A percentile compares a stretch with the other conserved stretches of the same genome.
These are phyloP conservation scores for Caenorhabditis sp. DNA, from an alignment of 2,888 invertebrate species.

Conservation along the genomic window DNA sequence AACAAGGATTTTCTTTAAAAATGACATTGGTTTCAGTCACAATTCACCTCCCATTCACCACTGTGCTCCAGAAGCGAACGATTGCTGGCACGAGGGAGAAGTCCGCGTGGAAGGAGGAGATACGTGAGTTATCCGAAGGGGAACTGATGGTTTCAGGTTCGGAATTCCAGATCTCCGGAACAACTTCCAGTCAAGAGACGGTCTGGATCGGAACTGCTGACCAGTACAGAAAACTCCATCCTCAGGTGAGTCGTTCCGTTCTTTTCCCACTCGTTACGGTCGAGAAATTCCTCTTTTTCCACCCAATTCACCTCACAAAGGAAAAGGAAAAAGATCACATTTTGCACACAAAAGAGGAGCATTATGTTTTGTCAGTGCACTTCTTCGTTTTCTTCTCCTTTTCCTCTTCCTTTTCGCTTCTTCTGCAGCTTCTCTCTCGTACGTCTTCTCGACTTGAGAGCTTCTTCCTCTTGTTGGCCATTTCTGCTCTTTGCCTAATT, in stretches of 20 bases:
- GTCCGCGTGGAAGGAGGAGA: conserved; percentile 55
- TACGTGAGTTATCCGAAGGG: conserved; percentile 33
- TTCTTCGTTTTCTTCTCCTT: conserved; percentile 18
- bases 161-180: conserved; percentile 64
- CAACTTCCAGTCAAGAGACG: conserved; percentile 76
- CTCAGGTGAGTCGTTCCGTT: conserved; percentile 73
- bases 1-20: not conserved
- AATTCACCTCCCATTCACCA: conserved; percentile 76
- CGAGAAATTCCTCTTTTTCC: conserved; percentile 12
- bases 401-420: conserved; percentile 13
- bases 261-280: not conserved
- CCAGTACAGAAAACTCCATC: conserved; percentile 78
- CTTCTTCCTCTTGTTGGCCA: conserved; percentile 15
- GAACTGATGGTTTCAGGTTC: not conserved
- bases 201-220: conserved; percentile 81
- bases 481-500: conserved; percentile 33
- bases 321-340: not conserved
- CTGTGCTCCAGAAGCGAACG: conserved; percentile 81
- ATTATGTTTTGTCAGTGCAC: conserved; percentile 25
- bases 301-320: not conserved
- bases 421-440: conserved; percentile 17
- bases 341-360: conserved; percentile 19
- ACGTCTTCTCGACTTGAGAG: conserved; percentile 20
- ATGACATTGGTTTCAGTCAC: conserved; percentile 66
- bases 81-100: conserved; percentile 78